Base-by-base conservation (phyloP, 2,888 invertebrate species). In the Pammene aurita region DNA sequence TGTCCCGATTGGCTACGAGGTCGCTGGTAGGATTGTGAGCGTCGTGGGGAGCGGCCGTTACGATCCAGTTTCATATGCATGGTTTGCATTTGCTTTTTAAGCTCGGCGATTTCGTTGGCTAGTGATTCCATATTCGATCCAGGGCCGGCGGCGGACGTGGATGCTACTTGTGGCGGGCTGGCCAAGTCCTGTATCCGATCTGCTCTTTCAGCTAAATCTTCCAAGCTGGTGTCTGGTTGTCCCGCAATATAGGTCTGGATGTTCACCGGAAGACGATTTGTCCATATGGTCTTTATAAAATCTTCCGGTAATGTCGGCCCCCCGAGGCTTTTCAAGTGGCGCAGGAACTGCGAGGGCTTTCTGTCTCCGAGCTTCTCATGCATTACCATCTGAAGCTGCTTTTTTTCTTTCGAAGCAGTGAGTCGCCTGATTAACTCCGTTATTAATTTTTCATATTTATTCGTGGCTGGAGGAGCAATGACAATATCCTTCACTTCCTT, bases 401-500 rank as follows among this genome's bases (percentile, higher is more conserved):
- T 72, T 50, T 71, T 68, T 55, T 73, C 71, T 9, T 58, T 55
- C 5, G 73, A 73, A 11, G 70, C 65, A 9, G 74, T 72, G 5
- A 76, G 41, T 11, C 75, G 58, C 13, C 69, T 69, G 9, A 73
- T 72, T 5, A 74, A 26, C 57, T 73, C 75, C 0, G 65, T 9
- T 44, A 74, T 74, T 4, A 75, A 26, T 55, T 70, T 73, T 9
- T 50, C 41, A 42, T 75, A 74, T 16, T 72, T 73, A 26, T 71
- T 54, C 0, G 48, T 54, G 0, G 54, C 57, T 0, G 77, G 77
- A 0, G 77, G 77, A 2, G 56, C 35, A 0, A 66, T 58, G 1
- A 77, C 72, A n/a, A 78, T 64, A 35, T 77, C 75, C 54, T 74
- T 73, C 0, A 75, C 74, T n/a, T 72, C 73, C 7, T 42, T 52